Evolutionary conservation across 30 jellyfish, hydroid and myxozoan species (phyloP).

Genomic region (Catostylus mosaicus): DNA sequence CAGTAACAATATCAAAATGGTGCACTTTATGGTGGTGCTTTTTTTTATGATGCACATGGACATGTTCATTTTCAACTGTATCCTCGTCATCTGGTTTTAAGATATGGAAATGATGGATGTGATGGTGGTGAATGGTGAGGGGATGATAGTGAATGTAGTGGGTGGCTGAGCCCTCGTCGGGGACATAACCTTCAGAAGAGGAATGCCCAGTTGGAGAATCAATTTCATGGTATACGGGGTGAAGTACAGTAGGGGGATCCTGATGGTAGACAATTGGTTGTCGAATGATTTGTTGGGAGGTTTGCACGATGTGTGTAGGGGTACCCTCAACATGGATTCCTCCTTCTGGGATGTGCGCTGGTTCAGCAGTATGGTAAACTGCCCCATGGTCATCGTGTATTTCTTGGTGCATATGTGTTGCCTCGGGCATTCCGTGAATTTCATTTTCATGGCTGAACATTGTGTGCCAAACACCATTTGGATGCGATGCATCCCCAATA

Average conservation of each 20-base stretch:
- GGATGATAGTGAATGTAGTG: conserved; percentile 66
- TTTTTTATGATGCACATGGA: conserved; percentile 47
- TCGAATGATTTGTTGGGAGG: conserved; percentile 39
- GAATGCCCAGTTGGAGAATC: conserved; percentile 47
- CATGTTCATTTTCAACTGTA: conserved; percentile 44
- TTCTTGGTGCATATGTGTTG: conserved; percentile 6
- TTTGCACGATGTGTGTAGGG: conserved; percentile 54
- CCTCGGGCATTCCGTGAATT: conserved; percentile 19
- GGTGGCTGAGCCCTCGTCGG: conserved; percentile 69
- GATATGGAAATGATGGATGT: conserved; percentile 65
- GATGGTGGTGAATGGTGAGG: conserved; percentile 64
- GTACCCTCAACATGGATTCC: conserved; percentile 50
- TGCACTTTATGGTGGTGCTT: conserved; percentile 18
- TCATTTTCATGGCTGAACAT: conserved; percentile 40
- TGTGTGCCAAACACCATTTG: conserved; percentile 17
- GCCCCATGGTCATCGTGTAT: conserved; percentile 29
- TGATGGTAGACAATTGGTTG: conserved; percentile 40
- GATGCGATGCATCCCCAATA: conserved; percentile 13
- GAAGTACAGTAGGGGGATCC: conserved; percentile 59
- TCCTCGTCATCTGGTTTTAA: conserved; percentile 64
- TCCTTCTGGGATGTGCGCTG: conserved; percentile 6
- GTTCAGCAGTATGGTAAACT: conserved; percentile 17
- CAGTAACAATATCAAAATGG: conserved; percentile 20
- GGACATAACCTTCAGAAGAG: conserved; percentile 53
- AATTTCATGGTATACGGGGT: conserved; percentile 64